Conservation (phyloP, 2,888 invertebrate species). For the Diaphora mendica region DNA sequence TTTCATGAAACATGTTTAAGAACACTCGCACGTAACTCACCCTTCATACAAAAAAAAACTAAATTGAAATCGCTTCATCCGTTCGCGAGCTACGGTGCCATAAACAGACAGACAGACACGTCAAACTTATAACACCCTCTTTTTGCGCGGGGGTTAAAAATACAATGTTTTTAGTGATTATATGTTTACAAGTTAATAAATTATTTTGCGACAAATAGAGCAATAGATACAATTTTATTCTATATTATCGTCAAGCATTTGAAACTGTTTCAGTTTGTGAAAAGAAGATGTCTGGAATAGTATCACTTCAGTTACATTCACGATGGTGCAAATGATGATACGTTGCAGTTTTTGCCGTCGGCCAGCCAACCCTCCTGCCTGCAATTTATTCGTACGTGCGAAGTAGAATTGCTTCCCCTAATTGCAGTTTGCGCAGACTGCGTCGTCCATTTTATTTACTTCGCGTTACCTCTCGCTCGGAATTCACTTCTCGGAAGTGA, state of each 20-base stretch:
- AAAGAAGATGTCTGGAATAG: slow-evolving; percentile 33
- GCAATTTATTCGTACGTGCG: slow-evolving; percentile 84
- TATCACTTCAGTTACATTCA: slow-evolving; percentile 33
- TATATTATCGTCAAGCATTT: slow-evolving; percentile 29
- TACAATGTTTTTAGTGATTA: too few species aligned
- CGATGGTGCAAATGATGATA: slow-evolving; percentile 44
- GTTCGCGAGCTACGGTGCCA: too few species aligned
- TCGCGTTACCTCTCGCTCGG: slow-evolving; percentile 58
- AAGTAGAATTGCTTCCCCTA: slow-evolving; percentile 76
- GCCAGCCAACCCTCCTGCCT: slow-evolving; percentile 58
- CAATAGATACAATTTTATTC: slow-evolving; percentile 30
- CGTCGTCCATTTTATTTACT: slow-evolving; percentile 63
- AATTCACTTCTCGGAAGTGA: slow-evolving; percentile 70
- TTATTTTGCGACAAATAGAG: slow-evolving; percentile 29
- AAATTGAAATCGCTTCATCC: too few species aligned
- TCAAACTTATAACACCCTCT: too few species aligned
- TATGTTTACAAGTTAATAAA: too few species aligned
- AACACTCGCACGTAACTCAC: too few species aligned
- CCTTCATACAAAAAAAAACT: too few species aligned
- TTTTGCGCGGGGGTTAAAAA: too few species aligned
- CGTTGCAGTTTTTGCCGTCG: slow-evolving; percentile 44
- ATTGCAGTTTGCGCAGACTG: slow-evolving; percentile 64
- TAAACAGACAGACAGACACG: too few species aligned
- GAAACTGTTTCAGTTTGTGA: slow-evolving; percentile 30
- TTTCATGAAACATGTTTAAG: too few species aligned